A percentile compares a stretch with the other conserved stretches of the same genome.
These are phyloP conservation scores for Coregonus suidteri DNA, from an alignment of 2,797 vertebrate genomes.

Conservation along the genomic window DNA sequence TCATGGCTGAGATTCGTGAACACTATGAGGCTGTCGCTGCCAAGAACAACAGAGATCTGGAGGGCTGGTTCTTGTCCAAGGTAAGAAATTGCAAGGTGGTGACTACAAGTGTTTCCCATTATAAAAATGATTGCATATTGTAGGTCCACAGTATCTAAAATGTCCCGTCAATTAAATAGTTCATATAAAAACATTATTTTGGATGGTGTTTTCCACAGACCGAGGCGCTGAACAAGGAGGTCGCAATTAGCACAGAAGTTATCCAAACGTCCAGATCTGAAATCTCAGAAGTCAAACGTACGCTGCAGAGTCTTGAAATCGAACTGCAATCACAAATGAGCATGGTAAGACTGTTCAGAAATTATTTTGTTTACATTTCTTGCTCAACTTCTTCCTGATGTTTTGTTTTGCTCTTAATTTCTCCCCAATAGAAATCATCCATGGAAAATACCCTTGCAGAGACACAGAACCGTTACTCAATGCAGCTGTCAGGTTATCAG, in stretches of 20 bases:
- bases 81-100: constrained; percentile 45
- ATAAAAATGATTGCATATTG: neutral
- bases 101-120: too few species aligned
- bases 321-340: constrained; percentile 81
- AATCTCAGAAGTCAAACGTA: constrained; percentile 58
- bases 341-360: constrained; percentile 64
- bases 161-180: neutral
- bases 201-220: constrained; percentile 41
- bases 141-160: neutral
- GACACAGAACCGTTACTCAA: constrained; percentile 65
- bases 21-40: constrained; percentile 79
- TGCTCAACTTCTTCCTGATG: neutral
- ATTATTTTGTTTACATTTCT: neutral
- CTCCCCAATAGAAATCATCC: constrained; percentile 74
- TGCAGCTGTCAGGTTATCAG: constrained; percentile 68
- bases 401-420: neutral
- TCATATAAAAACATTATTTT: neutral
- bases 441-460: constrained; percentile 71
- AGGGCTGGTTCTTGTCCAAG: constrained; percentile 84
- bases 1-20: constrained; percentile 79
- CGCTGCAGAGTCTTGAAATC: constrained; percentile 82
- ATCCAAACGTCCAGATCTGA: constrained; percentile 24
- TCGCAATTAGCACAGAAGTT: constrained; percentile 48
- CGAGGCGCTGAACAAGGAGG: constrained; percentile 51
- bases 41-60: constrained; percentile 79